Percentiles rank a stretch among this genome's conserved stretches.
Evolutionary conservation across 2,113 vertebrate genomes (phyloP).

Genomic region (Oreochromis spilurus): DNA sequence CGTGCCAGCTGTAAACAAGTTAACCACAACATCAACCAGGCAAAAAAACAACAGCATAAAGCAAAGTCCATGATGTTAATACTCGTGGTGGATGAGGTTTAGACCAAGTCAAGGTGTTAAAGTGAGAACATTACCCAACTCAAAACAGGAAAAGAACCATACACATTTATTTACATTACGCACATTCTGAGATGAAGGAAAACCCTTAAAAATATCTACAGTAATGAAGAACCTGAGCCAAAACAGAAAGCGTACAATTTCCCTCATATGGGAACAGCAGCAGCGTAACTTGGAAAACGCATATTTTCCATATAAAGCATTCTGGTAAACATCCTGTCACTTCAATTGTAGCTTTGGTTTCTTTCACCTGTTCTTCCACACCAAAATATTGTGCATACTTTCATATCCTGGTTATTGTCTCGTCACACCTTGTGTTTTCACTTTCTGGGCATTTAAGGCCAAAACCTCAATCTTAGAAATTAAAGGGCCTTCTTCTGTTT

Average conservation of each 20-base stretch:
- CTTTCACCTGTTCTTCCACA: conserved; percentile 21
- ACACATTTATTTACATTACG: background rate
- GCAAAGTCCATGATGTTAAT: background rate
- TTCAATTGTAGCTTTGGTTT: background rate
- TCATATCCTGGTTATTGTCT: conserved; percentile 32
- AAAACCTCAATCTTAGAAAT: background rate
- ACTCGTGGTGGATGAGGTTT: background rate
- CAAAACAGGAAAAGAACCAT: background rate
- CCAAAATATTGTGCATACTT: conserved; percentile 13
- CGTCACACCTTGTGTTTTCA: conserved; percentile 14
- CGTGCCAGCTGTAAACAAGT: background rate
- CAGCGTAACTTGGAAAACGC: background rate
- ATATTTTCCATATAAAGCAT: background rate
- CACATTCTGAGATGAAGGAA: background rate
- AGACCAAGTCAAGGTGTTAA: background rate
- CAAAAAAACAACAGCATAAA: background rate
- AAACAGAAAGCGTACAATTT: background rate
- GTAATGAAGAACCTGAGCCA: background rate
- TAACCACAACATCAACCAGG: background rate
- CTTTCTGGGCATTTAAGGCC: conserved; percentile 24
- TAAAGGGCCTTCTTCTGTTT: background rate
- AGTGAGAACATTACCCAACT: background rate
- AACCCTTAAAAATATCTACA: background rate
- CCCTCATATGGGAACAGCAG: background rate
- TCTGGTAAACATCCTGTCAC: background rate